Base-by-base conservation (phyloP, 2,888 invertebrate genomes). In the Eupithecia dodoneata region DNA sequence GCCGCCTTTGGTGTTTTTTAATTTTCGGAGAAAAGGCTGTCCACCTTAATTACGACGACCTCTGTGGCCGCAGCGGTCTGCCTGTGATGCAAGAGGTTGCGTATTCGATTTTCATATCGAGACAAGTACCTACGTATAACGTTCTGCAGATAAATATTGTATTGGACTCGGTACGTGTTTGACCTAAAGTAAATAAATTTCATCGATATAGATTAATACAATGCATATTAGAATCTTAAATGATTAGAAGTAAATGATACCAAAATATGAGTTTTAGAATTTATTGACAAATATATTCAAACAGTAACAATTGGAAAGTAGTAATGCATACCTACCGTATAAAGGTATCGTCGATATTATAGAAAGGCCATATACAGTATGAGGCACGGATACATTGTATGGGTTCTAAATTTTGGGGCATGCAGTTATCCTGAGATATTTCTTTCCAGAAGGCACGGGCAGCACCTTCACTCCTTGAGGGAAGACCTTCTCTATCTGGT, bases 371-470 rank as follows among this genome's bases (percentile, higher is more conserved):
- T 63, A 30, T 63, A 30, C 30, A 12, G 18, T 45, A 18, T 45
- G 49, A 12, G 18, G 59, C n/a, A 59, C 59, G n/a, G 18, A 30
- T 63, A 63, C 18, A 63, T 2, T 59, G 59, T 18, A 59, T 59
- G 9, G 3, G 10, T 63, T 63, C 70, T 88, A 87, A n/a, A 87
- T 66, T 75, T 89, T 87, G 15, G 97, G 97, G 83, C 96, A 96
- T 10, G 96, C 92, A 0, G 97, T 97, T 86, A 96, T 96, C 79
- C 98, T 96, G 80, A 99, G 92, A 88, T 99, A 99, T 2, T 93
- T 89, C 90, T 98, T 98, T 66, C 98, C 98, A 0, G 99, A 99
- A 0, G 99, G 99, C 82, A 99, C 89, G 6, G 96, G 92, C 10
- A 97, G 90, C 4, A 96, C 96, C 47, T 96, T 96, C 12, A 97